These are phyloP conservation scores for Phyllotis vaccarum DNA, from an alignment of 2,797 vertebrate genomes.

Conservation along the genomic window DNA sequence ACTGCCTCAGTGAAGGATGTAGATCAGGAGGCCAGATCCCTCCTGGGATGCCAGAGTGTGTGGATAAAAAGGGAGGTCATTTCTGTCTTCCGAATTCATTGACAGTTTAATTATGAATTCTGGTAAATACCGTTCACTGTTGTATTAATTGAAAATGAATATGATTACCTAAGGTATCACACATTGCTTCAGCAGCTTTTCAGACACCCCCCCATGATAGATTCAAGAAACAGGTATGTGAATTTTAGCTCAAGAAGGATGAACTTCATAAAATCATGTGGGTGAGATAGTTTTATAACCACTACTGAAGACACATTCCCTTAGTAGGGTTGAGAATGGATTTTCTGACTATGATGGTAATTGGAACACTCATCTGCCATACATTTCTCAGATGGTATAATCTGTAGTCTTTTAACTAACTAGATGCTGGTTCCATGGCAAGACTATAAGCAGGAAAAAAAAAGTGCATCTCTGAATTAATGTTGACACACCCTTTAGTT, in stretches of 20 bases:
- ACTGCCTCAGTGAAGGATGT: background rate
- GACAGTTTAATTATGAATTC: conserved; percentile 78
- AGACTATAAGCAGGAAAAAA: conserved; percentile 80
- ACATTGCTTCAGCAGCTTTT: conserved; percentile 83
- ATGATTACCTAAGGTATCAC: conserved; percentile 77
- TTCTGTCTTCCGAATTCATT: conserved; percentile 73
- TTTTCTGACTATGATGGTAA: conserved; percentile 89
- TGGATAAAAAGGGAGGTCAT: background rate
- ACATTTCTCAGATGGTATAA: conserved; percentile 85
- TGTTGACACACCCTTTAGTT: conserved; percentile 82
- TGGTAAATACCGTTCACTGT: conserved; percentile 75
- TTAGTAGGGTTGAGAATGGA: conserved; percentile 84
- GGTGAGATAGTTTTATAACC: conserved; percentile 79
- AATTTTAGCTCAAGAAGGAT: conserved; percentile 82
- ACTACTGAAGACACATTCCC: conserved; percentile 85
- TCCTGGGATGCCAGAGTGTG: background rate
- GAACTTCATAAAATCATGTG: conserved; percentile 79
- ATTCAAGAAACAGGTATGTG: conserved; percentile 83
- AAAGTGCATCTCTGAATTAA: conserved; percentile 81
- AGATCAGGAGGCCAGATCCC: no score
- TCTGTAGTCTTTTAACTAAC: conserved; percentile 88
- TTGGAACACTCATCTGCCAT: conserved; percentile 85
- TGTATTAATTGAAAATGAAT: conserved; percentile 79
- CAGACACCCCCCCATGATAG: conserved; percentile 85
- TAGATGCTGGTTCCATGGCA: conserved; percentile 85